Conservation (phyloP, 2,113 vertebrate genomes). For the Corythoichthys haematopterus region DNA sequence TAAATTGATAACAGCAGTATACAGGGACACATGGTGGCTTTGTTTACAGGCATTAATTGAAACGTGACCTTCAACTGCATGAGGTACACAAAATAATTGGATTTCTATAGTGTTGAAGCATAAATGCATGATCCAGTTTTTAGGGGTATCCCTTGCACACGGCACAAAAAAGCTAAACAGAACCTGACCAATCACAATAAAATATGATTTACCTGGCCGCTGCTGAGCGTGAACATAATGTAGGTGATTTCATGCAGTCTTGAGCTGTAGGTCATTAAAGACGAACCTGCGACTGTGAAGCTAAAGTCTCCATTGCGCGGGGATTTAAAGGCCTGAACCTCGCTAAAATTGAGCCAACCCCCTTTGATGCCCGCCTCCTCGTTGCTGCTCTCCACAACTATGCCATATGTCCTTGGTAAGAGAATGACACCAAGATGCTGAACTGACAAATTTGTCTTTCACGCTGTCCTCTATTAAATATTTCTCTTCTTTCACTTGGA, state of each 20-base stretch:
- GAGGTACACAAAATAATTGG: neutral
- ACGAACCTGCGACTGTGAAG: conserved; percentile 63
- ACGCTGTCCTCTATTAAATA: conserved; percentile 20
- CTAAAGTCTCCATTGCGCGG: conserved; percentile 29
- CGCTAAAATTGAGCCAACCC: conserved; percentile 23
- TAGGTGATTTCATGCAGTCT: conserved; percentile 32
- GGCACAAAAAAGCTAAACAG: neutral
- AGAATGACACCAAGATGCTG: conserved; percentile 62
- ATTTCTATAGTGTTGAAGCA: conserved; percentile 2
- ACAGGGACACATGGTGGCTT: neutral
- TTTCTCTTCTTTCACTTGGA: conserved; percentile 1
- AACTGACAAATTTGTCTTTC: conserved; percentile 48
- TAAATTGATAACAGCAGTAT: conserved; percentile 10
- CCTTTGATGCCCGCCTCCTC: conserved; percentile 7
- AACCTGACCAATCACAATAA: no score
- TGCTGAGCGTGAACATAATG: neutral
- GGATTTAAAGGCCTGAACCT: conserved; percentile 20
- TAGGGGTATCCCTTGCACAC: neutral
- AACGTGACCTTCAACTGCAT: conserved; percentile 11
- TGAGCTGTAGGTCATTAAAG: conserved; percentile 59
- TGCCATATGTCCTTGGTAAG: conserved; percentile 56
- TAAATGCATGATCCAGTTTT: neutral
- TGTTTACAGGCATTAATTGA: conserved; percentile 8
- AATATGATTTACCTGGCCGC: no score
- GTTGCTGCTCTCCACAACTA: conserved; percentile 23